Evolutionary conservation across 2,888 invertebrate genomes (phyloP).

Genomic region (Palloptera scutellata): DNA sequence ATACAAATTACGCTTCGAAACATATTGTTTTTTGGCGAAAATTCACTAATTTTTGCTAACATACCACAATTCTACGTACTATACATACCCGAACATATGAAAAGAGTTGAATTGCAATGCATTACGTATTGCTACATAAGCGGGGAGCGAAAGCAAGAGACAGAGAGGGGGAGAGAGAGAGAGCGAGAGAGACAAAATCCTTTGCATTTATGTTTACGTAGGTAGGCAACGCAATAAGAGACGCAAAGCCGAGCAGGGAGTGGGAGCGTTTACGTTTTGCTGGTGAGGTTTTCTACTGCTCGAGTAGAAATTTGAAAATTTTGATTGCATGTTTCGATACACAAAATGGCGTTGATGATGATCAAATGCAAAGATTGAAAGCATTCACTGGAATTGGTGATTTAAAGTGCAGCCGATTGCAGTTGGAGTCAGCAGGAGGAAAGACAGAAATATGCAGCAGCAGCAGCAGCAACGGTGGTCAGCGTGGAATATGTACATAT

Average conservation of each 20-base stretch:
- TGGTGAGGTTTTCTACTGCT: too few species aligned
- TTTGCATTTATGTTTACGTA: too few species aligned
- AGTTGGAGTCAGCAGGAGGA: neutral
- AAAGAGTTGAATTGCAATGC: neutral
- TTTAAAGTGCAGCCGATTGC: conserved; percentile 51
- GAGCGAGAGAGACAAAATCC: too few species aligned
- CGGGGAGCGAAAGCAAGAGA: too few species aligned
- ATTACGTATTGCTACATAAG: neutral
- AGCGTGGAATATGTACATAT: too few species aligned
- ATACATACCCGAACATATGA: neutral
- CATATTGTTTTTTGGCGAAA: conserved; percentile 39
- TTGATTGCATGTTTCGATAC: conserved; percentile 60
- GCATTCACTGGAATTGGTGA: conserved; percentile 24
- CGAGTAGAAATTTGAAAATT: conserved; percentile 57
- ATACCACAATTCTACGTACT: conserved; percentile 2
- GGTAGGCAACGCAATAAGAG: too few species aligned
- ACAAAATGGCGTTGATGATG: conserved; percentile 53
- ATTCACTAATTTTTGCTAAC: conserved; percentile 38
- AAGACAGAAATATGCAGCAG: too few species aligned
- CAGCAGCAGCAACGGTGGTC: too few species aligned
- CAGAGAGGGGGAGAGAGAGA: too few species aligned
- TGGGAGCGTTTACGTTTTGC: too few species aligned
- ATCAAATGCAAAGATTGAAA: conserved; percentile 36
- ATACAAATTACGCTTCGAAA: conserved; percentile 27
- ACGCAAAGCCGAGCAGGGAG: too few species aligned